phyloP scores from a whole-genome alignment of 2,113 vertebrate genomes.

The Pomatorhinus ruficollis region DNA sequence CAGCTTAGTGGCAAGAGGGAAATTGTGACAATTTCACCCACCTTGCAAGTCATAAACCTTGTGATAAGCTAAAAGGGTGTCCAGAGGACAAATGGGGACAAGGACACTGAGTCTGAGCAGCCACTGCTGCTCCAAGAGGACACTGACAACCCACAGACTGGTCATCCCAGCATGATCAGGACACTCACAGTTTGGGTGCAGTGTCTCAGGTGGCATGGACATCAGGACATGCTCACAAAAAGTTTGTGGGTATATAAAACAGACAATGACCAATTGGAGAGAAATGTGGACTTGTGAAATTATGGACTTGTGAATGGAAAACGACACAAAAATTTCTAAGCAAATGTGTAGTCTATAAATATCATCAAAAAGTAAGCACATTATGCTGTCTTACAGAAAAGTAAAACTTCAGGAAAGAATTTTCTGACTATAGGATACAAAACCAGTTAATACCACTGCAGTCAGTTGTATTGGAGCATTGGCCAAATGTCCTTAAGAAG shows the following conservation, averaged over 20 bases:
- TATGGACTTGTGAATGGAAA: background rate
- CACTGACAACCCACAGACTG: accelerated
- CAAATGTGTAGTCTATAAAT: background rate
- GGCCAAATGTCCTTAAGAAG: slow-evolving; percentile 2
- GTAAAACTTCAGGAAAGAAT: background rate
- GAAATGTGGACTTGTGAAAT: background rate
- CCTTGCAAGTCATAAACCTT: background rate
- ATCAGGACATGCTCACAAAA: background rate
- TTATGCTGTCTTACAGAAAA: background rate
- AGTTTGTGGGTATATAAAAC: background rate
- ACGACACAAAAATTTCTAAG: background rate
- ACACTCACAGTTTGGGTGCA: background rate
- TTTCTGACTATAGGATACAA: background rate
- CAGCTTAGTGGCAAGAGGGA: background rate
- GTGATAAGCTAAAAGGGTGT: background rate
- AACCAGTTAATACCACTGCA: background rate
- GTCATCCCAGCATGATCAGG: accelerated
- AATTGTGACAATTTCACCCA: background rate
- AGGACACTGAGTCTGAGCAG: background rate
- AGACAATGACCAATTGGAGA: accelerated
- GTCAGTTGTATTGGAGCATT: background rate
- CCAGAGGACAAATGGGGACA: background rate
- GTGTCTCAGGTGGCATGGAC: background rate
- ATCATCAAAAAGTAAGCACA: background rate
- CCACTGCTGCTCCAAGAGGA: background rate